Evolutionary conservation across 2,888 invertebrate species (phyloP).

Genomic region (Pelosia muscerda): DNA sequence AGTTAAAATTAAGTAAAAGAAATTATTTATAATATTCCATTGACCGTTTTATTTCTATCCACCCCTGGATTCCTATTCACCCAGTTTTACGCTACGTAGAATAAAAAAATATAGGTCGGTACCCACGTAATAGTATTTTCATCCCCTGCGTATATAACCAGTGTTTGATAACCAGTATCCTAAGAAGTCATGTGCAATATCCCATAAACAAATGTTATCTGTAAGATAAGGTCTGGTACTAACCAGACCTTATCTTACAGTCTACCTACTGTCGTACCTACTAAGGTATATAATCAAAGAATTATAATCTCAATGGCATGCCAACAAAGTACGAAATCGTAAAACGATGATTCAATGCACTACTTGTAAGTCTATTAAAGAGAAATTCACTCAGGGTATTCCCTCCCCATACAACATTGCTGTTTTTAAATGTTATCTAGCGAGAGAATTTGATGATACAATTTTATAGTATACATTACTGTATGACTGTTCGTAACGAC

Average conservation of each 20-base stretch:
- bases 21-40: too few relatives aligned
- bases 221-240: too few relatives aligned
- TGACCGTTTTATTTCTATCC: too few relatives aligned
- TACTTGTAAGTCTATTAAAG: constrained; percentile 66
- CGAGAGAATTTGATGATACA: constrained; percentile 31
- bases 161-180: too few relatives aligned
- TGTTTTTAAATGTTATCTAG: constrained; percentile 39
- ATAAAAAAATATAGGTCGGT: neutral
- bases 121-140: constrained; percentile 32
- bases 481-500: constrained; percentile 18
- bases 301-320: constrained; percentile 35
- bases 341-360: constrained; percentile 52
- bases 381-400: constrained; percentile 76
- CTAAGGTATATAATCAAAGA: constrained; percentile 18
- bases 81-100: too few relatives aligned
- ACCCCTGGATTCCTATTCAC: too few relatives aligned
- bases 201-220: constrained; percentile 41
- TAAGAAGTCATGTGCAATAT: constrained; percentile 25
- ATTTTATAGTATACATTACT: constrained; percentile 36
- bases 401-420: constrained; percentile 69
- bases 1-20: too few relatives aligned
- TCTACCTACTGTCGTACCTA: too few relatives aligned
- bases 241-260: too few relatives aligned
- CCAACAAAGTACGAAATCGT: constrained; percentile 36
- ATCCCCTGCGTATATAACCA: too few relatives aligned